Evolutionary conservation across 2,797 vertebrate genomes (phyloP).

Genomic region (Hippopotamyrus pictus): DNA sequence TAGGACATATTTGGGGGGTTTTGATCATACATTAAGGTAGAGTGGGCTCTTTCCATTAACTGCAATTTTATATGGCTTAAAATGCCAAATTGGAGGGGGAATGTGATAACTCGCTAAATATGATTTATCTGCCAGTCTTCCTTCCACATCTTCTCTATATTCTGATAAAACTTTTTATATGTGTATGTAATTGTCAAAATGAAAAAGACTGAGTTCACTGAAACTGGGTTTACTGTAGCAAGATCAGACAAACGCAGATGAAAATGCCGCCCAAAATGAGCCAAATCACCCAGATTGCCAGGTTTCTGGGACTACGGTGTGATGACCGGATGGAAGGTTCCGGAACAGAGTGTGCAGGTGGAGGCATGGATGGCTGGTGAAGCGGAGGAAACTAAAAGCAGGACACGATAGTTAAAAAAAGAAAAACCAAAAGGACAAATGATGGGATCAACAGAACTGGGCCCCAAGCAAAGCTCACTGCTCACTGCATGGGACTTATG

Average conservation of each 20-base stretch:
- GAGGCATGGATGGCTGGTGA: not conserved
- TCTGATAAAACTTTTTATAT: not conserved
- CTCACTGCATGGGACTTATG: not conserved
- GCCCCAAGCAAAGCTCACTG: not conserved
- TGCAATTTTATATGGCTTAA: not conserved
- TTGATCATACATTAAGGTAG: slow-evolving; percentile 2
- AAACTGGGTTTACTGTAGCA: not conserved
- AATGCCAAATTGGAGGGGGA: not conserved
- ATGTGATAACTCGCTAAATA: not conserved
- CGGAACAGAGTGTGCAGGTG: not conserved
- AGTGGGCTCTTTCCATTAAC: not conserved
- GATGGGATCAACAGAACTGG: not conserved
- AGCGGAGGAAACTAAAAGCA: not conserved
- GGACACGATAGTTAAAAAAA: not conserved
- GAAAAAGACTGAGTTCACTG: not conserved
- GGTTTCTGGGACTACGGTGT: not conserved
- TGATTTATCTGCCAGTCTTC: not conserved
- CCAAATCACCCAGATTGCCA: not conserved
- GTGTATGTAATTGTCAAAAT: not conserved
- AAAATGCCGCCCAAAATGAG: not conserved
- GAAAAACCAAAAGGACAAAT: not conserved
- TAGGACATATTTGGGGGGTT: not conserved
- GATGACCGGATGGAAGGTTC: not conserved
- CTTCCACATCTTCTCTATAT: not conserved
- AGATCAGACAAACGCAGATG: not conserved